Evolutionary conservation across 2,888 invertebrate genomes (phyloP), one percentile per base, ranked within the genome.

Genomic region (Microctonus brassicae): DNA sequence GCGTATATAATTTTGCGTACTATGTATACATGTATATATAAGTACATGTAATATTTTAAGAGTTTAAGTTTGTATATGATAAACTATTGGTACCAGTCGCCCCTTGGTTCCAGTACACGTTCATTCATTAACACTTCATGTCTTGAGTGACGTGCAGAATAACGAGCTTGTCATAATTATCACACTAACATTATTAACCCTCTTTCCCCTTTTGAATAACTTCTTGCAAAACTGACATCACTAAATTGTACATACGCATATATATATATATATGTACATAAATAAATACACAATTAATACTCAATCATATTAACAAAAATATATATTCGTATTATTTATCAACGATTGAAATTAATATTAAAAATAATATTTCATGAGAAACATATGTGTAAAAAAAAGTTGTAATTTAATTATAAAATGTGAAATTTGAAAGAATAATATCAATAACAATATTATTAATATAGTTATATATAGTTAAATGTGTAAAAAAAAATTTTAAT

Each of bases 131-230:
- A 83, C 86, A 85, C 86, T 86, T 86, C 86, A 85, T 86, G 86
- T 85, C 83, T 82, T 82, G 83, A 81, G 82, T 83, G 86, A 87
- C 87, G 84, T 83, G 83, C 82, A 69, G 80, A 81, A 84, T 87
- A 87, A 87, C 87, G 86, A 87, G 86, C 85, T 83, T 87, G 87
- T 87, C 87, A 87, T 87, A 87, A 87, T 87, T 87, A 86, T 81
- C 85, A 79, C 77, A 83, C 84, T 84, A 87, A 86, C 86, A 86
- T 86, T 86, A 86, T 87, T 86, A 47, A 86, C 74, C 66, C 67
- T 72, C 53, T 22, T 61, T 42, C 68, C 66, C 63, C 69, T 29
- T 52, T 62, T 17, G 17, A 55, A n/a, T n/a, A n/a, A 42, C 47
- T 24, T 58, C 13, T 68, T 20, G 29, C 20, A 22, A 17, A 57